Conservation (phyloP, 2,797 vertebrate species). For the Lacerta viridis region DNA sequence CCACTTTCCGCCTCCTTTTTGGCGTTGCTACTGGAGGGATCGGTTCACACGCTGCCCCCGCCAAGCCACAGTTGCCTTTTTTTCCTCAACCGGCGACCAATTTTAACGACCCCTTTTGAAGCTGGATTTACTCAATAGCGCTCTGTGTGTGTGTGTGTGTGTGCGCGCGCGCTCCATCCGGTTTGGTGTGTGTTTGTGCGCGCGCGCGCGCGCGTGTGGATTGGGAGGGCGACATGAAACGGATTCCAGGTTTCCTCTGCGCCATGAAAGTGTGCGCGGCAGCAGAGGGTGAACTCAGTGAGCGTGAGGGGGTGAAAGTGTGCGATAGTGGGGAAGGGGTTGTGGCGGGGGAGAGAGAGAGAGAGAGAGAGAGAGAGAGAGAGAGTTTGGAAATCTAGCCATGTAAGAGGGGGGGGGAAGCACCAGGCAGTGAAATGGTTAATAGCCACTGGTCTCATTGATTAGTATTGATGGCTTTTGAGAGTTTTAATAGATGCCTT, state of each 20-base stretch:
- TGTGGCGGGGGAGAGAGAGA: no score
- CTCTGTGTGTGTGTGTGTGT: neutral
- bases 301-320: no score
- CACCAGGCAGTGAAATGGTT: slow-evolving; percentile 63
- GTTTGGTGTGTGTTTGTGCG: neutral
- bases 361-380: no score
- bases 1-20: neutral
- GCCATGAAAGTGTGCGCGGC: no score
- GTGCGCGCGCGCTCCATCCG: neutral
- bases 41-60: neutral
- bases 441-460: slow-evolving; percentile 80
- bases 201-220: no score
- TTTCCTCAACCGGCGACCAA: slow-evolving; percentile 5
- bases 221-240: neutral
- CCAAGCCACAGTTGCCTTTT: slow-evolving; percentile 11
- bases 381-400: neutral
- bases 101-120: slow-evolving; percentile 46
- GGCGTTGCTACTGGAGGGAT: neutral
- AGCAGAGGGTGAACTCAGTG: neutral
- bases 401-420: no score
- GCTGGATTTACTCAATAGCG: slow-evolving; percentile 29
- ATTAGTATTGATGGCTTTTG: slow-evolving; percentile 89
- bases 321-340: no score
- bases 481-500: slow-evolving; percentile 85
- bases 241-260: neutral